A percentile compares a stretch with the other conserved stretches of the same genome.
Evolutionary conservation across 2,888 invertebrate genomes (phyloP).

Genomic region (Corbicula japonica): DNA sequence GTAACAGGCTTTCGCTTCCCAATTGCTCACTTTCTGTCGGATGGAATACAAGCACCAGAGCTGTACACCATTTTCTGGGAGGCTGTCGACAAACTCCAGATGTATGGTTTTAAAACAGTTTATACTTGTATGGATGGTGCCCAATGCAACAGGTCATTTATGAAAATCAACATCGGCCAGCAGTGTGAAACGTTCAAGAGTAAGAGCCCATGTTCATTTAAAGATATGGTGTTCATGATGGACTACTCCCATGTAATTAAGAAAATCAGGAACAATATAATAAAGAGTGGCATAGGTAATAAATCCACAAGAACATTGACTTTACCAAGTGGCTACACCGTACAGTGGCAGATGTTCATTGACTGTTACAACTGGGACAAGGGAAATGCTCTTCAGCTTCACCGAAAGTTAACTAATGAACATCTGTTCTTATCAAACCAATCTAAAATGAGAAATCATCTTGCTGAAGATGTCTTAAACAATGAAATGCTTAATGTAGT

Average conservation of each 20-base stretch:
- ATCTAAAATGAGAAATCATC: slow-evolving; percentile 59
- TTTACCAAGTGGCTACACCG: slow-evolving; percentile 4
- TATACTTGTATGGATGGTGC: too few species aligned
- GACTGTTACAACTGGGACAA: slow-evolving; percentile 62
- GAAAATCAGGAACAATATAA: too few species aligned
- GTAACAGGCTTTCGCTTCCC: slow-evolving; percentile 62
- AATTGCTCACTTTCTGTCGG: slow-evolving; percentile 51
- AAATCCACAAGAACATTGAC: too few species aligned
- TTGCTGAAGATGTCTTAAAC: slow-evolving; percentile 63
- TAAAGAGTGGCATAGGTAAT: slow-evolving; percentile 45
- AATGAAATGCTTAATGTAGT: slow-evolving; percentile 56
- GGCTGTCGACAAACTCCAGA: too few species aligned
- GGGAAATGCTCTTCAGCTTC: slow-evolving; percentile 51
- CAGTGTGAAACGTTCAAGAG: too few species aligned
- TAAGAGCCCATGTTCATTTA: too few species aligned
- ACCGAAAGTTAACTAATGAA: slow-evolving; percentile 53
- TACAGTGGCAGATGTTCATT: slow-evolving; percentile 62
- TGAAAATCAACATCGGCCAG: too few species aligned
- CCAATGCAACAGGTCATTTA: too few species aligned
- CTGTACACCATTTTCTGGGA: slow-evolving; percentile 48
- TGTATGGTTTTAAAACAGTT: too few species aligned
- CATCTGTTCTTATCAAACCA: slow-evolving; percentile 50
- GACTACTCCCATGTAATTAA: too few species aligned
- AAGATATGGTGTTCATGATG: too few species aligned
- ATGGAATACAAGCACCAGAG: slow-evolving; percentile 46